phyloP scores from a whole-genome alignment of 2,888 invertebrate genomes.

The Nymphalis urticae region DNA sequence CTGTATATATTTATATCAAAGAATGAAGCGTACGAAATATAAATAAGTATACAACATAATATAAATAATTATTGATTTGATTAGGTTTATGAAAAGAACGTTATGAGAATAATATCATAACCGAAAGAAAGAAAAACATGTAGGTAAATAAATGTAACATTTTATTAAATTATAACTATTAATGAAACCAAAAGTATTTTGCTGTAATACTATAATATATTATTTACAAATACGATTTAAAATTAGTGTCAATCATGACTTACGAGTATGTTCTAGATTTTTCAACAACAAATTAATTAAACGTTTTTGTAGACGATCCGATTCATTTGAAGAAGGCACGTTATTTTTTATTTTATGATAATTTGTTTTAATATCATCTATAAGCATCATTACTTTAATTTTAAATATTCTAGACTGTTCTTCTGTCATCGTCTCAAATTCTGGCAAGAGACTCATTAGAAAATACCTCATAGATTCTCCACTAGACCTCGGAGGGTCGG shows the following conservation, averaged over 20 bases:
- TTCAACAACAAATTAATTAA: constrained; percentile 42
- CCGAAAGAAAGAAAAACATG: too few species aligned
- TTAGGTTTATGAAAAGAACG: too few species aligned
- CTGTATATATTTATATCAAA: too few species aligned
- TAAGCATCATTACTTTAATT: constrained; percentile 47
- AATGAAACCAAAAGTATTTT: too few species aligned
- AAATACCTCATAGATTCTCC: constrained; percentile 44
- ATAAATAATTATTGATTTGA: too few species aligned
- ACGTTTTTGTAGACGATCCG: constrained; percentile 30
- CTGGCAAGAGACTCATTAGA: constrained; percentile 48
- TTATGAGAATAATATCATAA: too few species aligned
- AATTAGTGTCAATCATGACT: constrained; percentile 3
- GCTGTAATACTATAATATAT: neutral
- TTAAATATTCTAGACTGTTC: constrained; percentile 50
- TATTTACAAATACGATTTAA: neutral
- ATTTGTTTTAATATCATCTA: constrained; percentile 34
- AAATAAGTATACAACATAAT: too few species aligned
- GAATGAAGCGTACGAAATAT: too few species aligned
- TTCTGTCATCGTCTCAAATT: constrained; percentile 50
- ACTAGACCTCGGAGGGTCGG: constrained; percentile 24
- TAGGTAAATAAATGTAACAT: too few species aligned
- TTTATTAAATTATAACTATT: too few species aligned
- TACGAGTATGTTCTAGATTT: constrained; percentile 39
- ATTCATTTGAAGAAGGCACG: constrained; percentile 1
- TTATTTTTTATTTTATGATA: constrained; percentile 15